phyloP scores from a whole-genome alignment of 2,888 invertebrate genomes.

The Tryphoninae sp. region DNA sequence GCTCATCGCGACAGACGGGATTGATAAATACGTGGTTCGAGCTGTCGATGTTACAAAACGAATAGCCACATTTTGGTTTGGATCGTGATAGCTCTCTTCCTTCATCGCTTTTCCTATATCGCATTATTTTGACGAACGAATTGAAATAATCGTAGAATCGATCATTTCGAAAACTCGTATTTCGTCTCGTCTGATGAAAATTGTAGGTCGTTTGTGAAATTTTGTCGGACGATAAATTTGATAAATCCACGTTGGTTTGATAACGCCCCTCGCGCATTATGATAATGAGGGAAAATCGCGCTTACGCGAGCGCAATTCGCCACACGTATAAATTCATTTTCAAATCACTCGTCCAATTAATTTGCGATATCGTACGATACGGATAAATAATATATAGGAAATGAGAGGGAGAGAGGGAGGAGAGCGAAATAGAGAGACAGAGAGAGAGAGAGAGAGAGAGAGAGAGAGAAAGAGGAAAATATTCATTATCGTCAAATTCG shows the following conservation, averaged over 20 bases:
- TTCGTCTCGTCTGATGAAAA: no score
- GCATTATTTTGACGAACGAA: no score
- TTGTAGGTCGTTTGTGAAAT: neutral
- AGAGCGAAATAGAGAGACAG: neutral
- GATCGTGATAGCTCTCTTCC: no score
- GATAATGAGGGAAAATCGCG: neutral
- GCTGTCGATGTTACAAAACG: no score
- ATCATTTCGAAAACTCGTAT: no score
- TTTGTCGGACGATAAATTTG: neutral
- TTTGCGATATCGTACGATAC: constrained; percentile 28
- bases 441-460: neutral
- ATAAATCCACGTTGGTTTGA: neutral
- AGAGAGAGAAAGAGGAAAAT: constrained; percentile 9
- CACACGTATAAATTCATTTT: neutral
- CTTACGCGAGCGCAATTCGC: neutral
- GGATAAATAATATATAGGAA: constrained; percentile 19
- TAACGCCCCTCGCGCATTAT: neutral
- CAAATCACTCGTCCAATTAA: constrained; percentile 30
- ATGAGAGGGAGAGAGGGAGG: neutral
- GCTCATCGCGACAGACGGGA: no score
- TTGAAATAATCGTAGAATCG: no score
- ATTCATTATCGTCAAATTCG: constrained; percentile 18
- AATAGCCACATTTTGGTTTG: no score
- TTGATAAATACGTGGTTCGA: no score
- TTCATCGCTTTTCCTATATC: no score